These are phyloP conservation scores for Lasaia peninsularis DNA, from an alignment of 1,140 invertebrate genomes.

Conservation along the genomic window DNA sequence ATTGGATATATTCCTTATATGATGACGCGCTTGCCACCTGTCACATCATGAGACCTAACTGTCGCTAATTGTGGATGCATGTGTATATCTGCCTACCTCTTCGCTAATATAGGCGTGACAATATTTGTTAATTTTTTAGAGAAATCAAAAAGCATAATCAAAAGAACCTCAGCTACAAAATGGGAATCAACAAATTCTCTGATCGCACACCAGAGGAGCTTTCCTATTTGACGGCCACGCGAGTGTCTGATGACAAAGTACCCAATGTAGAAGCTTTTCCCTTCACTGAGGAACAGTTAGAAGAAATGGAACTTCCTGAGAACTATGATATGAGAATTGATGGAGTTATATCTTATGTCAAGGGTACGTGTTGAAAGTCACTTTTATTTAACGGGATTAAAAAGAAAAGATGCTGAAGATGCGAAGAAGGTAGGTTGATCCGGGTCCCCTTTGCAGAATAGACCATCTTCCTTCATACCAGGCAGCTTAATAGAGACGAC, in stretches of 20 bases:
- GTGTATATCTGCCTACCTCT: no score
- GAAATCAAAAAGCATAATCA: constrained; percentile 37
- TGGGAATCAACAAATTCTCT: constrained; percentile 49
- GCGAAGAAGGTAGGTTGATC: no score
- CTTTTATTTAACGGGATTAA: no score
- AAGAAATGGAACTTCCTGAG: constrained; percentile 78
- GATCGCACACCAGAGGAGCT: constrained; percentile 43
- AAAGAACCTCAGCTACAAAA: constrained; percentile 43
- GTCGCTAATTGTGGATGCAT: no score
- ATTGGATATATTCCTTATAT: no score
- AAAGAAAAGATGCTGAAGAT: no score
- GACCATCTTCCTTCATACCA: no score
- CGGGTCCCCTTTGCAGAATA: no score
- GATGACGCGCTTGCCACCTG: no score
- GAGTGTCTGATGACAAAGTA: neutral
- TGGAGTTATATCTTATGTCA: constrained; percentile 93
- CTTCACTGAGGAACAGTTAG: constrained; percentile 62
- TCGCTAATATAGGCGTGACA: no score
- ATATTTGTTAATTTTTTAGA: constrained; percentile 22
- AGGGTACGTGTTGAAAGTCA: constrained; percentile 78
- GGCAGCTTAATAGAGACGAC: no score
- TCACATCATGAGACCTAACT: no score
- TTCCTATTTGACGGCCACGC: constrained; percentile 28
- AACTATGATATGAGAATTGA: constrained; percentile 90
- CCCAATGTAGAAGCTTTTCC: constrained; percentile 83